These are phyloP conservation scores for Macroglossus sobrinus DNA, from an alignment of 2,113 vertebrate species.

Conservation along the genomic window DNA sequence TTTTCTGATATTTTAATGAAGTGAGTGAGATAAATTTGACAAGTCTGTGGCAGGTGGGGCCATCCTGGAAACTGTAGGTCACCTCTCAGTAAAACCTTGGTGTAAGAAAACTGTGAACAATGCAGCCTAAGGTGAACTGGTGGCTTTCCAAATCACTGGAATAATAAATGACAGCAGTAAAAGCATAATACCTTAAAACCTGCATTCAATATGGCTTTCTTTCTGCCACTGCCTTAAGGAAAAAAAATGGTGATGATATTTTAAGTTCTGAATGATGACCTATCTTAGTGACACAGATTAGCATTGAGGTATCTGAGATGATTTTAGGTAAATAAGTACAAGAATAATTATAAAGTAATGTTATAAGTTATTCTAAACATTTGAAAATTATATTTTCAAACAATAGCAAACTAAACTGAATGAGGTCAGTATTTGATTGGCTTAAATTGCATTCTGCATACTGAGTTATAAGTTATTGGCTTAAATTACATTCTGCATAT, in stretches of 20 bases:
- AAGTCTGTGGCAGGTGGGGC: too few species aligned
- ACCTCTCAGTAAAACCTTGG: background rate
- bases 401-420: background rate
- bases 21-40: background rate
- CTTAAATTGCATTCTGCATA: background rate
- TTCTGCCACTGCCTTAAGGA: background rate
- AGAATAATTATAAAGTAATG: background rate
- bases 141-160: background rate
- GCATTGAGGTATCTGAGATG: background rate
- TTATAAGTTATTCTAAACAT: background rate
- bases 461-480: too few species aligned
- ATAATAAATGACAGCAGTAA: background rate
- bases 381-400: background rate
- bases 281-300: background rate
- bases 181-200: background rate
- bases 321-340: background rate
- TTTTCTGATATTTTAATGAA: background rate
- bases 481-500: background rate
- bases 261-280: background rate
- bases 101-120: background rate
- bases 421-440: background rate
- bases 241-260: background rate
- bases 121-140: background rate
- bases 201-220: background rate
- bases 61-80: background rate